Base-by-base conservation (phyloP, 2,888 invertebrate species). In the Drosophila testacea region DNA sequence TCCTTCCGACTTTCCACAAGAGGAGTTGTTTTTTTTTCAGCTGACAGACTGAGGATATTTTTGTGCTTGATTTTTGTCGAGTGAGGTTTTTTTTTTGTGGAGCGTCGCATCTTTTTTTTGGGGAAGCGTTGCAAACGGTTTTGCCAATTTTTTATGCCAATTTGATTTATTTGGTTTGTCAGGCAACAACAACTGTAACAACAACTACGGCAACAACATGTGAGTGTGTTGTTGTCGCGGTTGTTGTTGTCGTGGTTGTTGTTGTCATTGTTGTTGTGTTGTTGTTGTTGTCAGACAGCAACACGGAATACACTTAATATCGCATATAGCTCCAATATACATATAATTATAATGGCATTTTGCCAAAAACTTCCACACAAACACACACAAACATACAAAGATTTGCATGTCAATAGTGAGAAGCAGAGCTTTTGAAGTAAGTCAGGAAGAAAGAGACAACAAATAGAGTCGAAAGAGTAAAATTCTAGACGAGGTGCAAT, bases 291-390 rank as follows among this genome's bases (percentile, higher is more conserved):
- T 22, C 30, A 48, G 74, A 10, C 42, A 44, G 27, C n/a, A 52
- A 46, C 30, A 32, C 32, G 34, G 28, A 51, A 61, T 54, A 66
- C 54, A 54, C 52, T 56, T 42, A 32, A 65, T 36, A 46, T 27
- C 30, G n/a, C 22, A 48, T 39, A 13, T 36, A 47, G 11, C 39
- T 39, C 16, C 51, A 67, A 65, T 61, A 65, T 61, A 67, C 62
- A 72, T 86, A 87, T 88, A 88, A 88, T 83, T 88, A 88, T 83
- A 85, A 82, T 88, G 88, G 85, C 82, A 79, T 82, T 84, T 85
- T 79, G 88, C 83, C 83, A 83, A 84, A 84, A 81, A 79, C 63
- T 65, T 69, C 52, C 44, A 62, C 57, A 79, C 57, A 69, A 54
- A 63, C 56, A 54, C 55, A 55, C 42, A 63, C 47, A 50, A 22